Conservation (phyloP, 2,888 invertebrate genomes). For the Drosophila bunnanda region DNA sequence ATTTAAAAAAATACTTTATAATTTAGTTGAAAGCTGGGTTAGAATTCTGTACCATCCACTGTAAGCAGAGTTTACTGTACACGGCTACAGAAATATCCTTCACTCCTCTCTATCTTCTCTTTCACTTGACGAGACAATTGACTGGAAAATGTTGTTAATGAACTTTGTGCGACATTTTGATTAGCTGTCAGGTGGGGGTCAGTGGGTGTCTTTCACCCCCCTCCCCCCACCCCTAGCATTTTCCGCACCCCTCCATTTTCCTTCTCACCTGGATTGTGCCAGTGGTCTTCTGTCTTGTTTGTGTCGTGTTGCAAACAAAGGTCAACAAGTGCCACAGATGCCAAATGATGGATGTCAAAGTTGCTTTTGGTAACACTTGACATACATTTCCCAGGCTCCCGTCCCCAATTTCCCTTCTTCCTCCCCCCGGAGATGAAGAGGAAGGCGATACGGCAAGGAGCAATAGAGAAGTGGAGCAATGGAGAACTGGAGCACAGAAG, state of each 20-base stretch:
- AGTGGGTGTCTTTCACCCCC: neutral
- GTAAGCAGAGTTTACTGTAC: neutral
- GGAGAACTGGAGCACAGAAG: slow-evolving; percentile 16
- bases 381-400: slow-evolving; percentile 56
- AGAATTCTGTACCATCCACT: neutral
- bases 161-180: slow-evolving; percentile 78
- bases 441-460: neutral
- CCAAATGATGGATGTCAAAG: slow-evolving; percentile 75
- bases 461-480: neutral
- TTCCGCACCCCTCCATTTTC: neutral
- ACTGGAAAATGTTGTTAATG: slow-evolving; percentile 79
- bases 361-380: slow-evolving; percentile 58
- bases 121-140: slow-evolving; percentile 72
- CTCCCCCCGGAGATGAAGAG: neutral
- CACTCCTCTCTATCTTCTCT: slow-evolving; percentile 6
- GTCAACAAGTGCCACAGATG: slow-evolving; percentile 71
- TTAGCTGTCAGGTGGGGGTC: slow-evolving; percentile 64
- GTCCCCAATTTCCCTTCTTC: neutral
- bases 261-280: neutral
- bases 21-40: neutral
- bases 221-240: neutral
- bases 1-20: neutral
- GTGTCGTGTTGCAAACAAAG: slow-evolving; percentile 39
- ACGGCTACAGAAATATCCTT: slow-evolving; percentile 55
- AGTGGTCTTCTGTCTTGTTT: slow-evolving; percentile 1